A percentile compares a stretch with the other conserved stretches of the same genome.
These are phyloP conservation scores for Oligia fasciuncula DNA, from an alignment of 2,888 invertebrate genomes.

Conservation along the genomic window DNA sequence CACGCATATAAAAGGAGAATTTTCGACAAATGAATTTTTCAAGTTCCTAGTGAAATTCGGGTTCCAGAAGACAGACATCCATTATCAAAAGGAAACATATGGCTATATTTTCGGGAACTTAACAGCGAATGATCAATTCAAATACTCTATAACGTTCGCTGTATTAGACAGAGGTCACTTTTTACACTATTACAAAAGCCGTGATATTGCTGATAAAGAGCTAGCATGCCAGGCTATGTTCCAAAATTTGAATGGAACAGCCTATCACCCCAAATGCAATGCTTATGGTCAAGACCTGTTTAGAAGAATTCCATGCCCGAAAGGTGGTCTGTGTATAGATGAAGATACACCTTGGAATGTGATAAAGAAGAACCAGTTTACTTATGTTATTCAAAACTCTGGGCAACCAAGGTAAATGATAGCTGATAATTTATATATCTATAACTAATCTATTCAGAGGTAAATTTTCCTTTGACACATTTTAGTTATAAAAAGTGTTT, in stretches of 20 bases:
- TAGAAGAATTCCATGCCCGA: conserved; percentile 95
- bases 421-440: background rate
- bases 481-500: background rate
- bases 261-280: conserved; percentile 96
- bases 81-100: conserved; percentile 95
- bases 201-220: conserved; percentile 91
- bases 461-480: background rate
- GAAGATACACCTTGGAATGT: conserved; percentile 96
- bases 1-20: conserved; percentile 85
- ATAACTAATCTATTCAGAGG: background rate
- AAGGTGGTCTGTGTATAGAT: conserved; percentile 94
- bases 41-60: conserved; percentile 98
- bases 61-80: conserved; percentile 98
- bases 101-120: conserved; percentile 99
- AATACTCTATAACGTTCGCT: conserved; percentile 94
- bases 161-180: conserved; percentile 97
- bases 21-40: conserved; percentile 93
- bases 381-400: conserved; percentile 97
- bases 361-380: conserved; percentile 96
- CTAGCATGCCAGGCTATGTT: conserved; percentile 96
- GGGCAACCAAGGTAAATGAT: conserved; percentile 94
- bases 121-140: conserved; percentile 92
- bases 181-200: conserved; percentile 96
- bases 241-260: conserved; percentile 93
- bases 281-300: conserved; percentile 94